Base-by-base conservation (phyloP, 2,797 vertebrate species). In the Leptatherina wallacei region DNA sequence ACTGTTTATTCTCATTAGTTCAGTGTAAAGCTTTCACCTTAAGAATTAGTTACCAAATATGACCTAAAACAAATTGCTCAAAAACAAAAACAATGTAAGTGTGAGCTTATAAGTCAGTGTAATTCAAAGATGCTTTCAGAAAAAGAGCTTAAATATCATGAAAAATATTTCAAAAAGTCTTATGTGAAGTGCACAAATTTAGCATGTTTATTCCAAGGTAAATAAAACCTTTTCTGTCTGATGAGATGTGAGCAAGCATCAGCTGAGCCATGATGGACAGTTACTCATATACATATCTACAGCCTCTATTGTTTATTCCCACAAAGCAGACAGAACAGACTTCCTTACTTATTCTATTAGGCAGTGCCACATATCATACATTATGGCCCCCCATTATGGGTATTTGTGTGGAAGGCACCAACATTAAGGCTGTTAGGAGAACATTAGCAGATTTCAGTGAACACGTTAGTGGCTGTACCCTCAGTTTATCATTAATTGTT, bases 251-350 rank as follows among this genome's bases (percentile, higher is more conserved):
- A 59, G 54, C 6, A 36, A 66, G 66, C 6, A 27, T 58, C 14
- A 24, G 51, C 65, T 60, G 61, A 74, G 60, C 7, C 13, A 6
- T 75, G 75, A 82, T 68, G 66, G 69, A 61, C 71, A 81, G 75
- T 20, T 64, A 3, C 36, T 74, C 18, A 14, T 52, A 56, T 60
- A 52, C 69, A 68, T 74, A 51, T 67, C 61, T 66, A 76, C 73
- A 61, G 65, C 69, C 59, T 16, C 27, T 56, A 69, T 42, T 73
- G 71, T 75, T 82, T 35, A 35, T 66, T 78, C 51, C 72, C 70
- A 64, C 73, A 67, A 52, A 64, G 61, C 69, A 72, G 66, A 51
- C 55, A 72, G 71, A 79, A 77, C 61, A 81, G 47, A 71, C 56
- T 6, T 78, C 49, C 18, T 54, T 51, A 10, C 59, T 65, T 57